Evolutionary conservation across 92 coral and sea anemone genomes (phyloP).

Genomic region (Isaurus tuberculatus): DNA sequence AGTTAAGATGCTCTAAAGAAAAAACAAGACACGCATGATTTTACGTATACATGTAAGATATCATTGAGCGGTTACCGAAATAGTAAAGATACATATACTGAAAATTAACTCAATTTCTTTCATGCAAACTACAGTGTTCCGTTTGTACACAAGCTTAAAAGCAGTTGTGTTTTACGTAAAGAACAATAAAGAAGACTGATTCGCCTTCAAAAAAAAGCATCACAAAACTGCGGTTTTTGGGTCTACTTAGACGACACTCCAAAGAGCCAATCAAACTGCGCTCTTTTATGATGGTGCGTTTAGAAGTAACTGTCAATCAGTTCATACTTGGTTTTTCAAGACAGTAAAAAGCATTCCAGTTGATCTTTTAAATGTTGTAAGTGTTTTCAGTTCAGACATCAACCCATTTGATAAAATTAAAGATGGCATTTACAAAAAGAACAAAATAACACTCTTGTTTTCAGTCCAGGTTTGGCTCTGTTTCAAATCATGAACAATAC

Average conservation of each 20-base stretch:
- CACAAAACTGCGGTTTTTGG: slow-evolving; percentile 22
- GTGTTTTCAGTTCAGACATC: not conserved
- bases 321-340: not conserved
- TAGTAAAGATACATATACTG: not conserved
- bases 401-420: not conserved
- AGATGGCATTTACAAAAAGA: not conserved
- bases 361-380: not conserved
- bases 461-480: not conserved
- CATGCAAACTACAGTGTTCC: not conserved
- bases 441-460: not conserved
- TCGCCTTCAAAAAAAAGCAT: not conserved
- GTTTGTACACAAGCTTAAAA: no score
- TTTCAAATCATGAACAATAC: not conserved
- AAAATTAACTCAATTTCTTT: not conserved
- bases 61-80: not conserved
- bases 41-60: not conserved
- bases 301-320: slow-evolving; percentile 4
- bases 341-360: not conserved
- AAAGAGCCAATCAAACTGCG: not conserved
- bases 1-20: not conserved
- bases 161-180: not conserved
- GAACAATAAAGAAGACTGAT: not conserved
- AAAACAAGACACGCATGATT: not conserved
- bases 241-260: not conserved
- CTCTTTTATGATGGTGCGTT: not conserved